Evolutionary conservation across 1,140 invertebrate genomes (phyloP), one percentile per base, ranked within the genome.

Genomic region (Aleiodes sp.): DNA sequence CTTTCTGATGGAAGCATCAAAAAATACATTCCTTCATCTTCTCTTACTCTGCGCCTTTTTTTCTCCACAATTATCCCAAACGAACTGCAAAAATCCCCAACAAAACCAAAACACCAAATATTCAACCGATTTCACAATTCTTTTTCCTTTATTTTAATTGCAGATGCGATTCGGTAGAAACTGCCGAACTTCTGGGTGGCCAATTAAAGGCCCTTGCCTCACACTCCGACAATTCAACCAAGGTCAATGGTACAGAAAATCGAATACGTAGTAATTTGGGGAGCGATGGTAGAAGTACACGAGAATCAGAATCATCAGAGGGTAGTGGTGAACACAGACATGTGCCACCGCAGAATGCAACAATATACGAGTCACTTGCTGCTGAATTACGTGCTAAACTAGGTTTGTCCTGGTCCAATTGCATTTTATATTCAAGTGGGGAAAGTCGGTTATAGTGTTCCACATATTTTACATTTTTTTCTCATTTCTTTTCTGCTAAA

Each of bases 81-180:
- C n/a, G n/a, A n/a, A n/a, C n/a, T n/a, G n/a, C n/a, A n/a, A n/a
- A n/a, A n/a, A n/a, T n/a, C n/a, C n/a, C n/a, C n/a, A n/a, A n/a
- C n/a, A n/a, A n/a, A n/a, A n/a, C n/a, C n/a, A n/a, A n/a, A n/a
- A n/a, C n/a, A n/a, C n/a, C n/a, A n/a, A n/a, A n/a, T n/a, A n/a
- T n/a, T n/a, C n/a, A n/a, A n/a, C n/a, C 16, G 7, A 26, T 31
- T 3, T 19, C 9, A 33, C n/a, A 60, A 6, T 33, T 12, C 33
- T n/a, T 33, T 24, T 26, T 21, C 3, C 3, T 41, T 26, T 9
- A 41, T 43, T 46, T 43, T 29, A 10, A 33, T 52, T 37, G 28
- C 70, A 86, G 85, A 84, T 99, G 96, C 84, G 97, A 98, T 82
- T 96, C 95, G 10, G 91, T 96, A 16, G 93, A 96, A 77, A 99